Conservation (phyloP, 2,113 vertebrate species). For the Eleginops maclovinus region DNA sequence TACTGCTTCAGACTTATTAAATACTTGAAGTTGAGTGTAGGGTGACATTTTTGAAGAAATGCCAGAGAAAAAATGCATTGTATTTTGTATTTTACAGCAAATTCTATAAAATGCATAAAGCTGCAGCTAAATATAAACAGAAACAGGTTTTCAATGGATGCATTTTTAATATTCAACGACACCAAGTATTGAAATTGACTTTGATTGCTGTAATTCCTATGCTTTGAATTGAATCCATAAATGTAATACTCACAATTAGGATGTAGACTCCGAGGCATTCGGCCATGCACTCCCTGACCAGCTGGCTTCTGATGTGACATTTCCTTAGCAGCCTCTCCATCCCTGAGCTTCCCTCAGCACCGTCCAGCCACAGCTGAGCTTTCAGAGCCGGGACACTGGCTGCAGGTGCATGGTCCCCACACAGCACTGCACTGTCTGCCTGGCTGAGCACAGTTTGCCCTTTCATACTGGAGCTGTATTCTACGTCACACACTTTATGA, state of each 20-base stretch:
- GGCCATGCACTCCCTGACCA: constrained; percentile 79
- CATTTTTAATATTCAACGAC: neutral
- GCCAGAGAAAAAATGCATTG: neutral
- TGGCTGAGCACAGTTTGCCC: constrained; percentile 52
- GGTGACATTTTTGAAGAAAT: neutral
- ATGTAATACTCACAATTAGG: constrained; percentile 77
- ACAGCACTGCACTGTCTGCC: constrained; percentile 11
- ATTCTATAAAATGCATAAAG: neutral
- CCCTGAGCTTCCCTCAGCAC: neutral
- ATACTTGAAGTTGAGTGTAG: neutral
- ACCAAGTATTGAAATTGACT: neutral
- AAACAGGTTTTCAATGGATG: neutral
- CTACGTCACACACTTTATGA: constrained; percentile 70
- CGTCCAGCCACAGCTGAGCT: constrained; percentile 8
- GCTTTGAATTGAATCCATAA: neutral
- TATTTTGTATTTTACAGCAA: neutral
- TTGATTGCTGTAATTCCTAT: neutral
- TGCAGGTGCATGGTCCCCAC: neutral
- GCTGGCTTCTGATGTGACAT: constrained; percentile 69
- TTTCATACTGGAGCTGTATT: constrained; percentile 43
- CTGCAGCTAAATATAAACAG: neutral
- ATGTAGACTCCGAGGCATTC: constrained; percentile 81
- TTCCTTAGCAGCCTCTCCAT: constrained; percentile 80
- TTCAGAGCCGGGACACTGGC: neutral
- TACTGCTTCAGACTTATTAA: too few relatives aligned